phyloP scores from a whole-genome alignment of 2,888 invertebrate genomes.

The Dicycla oo region DNA sequence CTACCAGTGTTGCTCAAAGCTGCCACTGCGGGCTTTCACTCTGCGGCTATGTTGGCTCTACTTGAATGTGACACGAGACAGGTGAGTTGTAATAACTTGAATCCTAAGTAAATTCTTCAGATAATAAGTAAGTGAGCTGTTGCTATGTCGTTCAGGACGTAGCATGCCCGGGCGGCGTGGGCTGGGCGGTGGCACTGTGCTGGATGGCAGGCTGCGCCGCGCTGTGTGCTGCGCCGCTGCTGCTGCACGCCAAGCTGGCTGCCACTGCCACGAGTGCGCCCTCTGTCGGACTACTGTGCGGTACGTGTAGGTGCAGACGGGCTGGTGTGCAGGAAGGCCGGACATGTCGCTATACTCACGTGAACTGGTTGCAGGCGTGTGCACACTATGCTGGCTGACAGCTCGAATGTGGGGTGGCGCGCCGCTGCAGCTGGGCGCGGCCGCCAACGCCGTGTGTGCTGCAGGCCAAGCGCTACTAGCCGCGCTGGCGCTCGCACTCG shows the following conservation, averaged over 20 bases:
- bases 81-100: constrained; percentile 63
- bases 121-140: background rate
- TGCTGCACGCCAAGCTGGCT: constrained; percentile 93
- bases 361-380: constrained; percentile 88
- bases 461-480: constrained; percentile 93
- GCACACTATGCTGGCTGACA: constrained; percentile 92
- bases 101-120: too few relatives aligned
- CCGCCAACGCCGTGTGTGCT: constrained; percentile 92
- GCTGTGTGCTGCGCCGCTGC: constrained; percentile 92
- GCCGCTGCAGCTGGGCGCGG: constrained; percentile 88
- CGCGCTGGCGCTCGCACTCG: constrained; percentile 92
- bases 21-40: constrained; percentile 83
- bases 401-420: constrained; percentile 92
- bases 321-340: background rate
- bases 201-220: constrained; percentile 93
- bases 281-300: constrained; percentile 92
- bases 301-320: constrained; percentile 71
- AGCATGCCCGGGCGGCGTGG: constrained; percentile 90
- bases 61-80: constrained; percentile 84
- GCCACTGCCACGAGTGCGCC: constrained; percentile 91
- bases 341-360: background rate
- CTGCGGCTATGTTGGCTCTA: constrained; percentile 81
- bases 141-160: constrained; percentile 71
- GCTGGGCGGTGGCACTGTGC: constrained; percentile 93
- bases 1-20: constrained; percentile 82